phyloP scores from a whole-genome alignment of 2,113 vertebrate genomes.

The Paracanthobrama guichenoti region DNA sequence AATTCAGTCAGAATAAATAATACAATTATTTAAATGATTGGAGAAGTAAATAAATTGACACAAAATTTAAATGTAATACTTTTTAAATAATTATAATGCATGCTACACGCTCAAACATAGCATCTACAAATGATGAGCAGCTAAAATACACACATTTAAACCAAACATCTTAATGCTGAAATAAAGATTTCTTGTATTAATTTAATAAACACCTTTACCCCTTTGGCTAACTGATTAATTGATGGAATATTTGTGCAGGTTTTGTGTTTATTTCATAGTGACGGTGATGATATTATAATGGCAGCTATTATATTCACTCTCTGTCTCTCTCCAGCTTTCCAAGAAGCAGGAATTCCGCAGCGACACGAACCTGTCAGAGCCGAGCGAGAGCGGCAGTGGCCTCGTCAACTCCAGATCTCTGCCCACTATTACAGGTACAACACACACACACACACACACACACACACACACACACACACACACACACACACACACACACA shows the following conservation, averaged over 20 bases:
- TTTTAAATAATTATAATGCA: too few species aligned
- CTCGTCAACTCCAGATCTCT: constrained; percentile 87
- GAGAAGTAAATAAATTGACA: too few species aligned
- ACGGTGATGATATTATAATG: not conserved
- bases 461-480: too few species aligned
- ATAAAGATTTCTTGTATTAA: not conserved
- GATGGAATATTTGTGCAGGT: not conserved
- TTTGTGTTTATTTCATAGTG: not conserved
- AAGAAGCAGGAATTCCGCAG: constrained; percentile 96
- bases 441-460: constrained; percentile 19
- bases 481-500: too few species aligned
- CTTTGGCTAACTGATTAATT: not conserved
- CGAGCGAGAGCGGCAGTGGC: constrained; percentile 71
- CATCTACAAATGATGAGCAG: not conserved
- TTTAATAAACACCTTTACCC: not conserved
- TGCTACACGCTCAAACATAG: too few species aligned
- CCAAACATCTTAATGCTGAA: not conserved
- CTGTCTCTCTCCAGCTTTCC: constrained; percentile 80
- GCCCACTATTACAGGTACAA: constrained; percentile 89
- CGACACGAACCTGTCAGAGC: constrained; percentile 93
- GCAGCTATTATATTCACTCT: constrained; percentile 38
- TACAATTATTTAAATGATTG: not conserved
- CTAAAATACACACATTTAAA: not conserved
- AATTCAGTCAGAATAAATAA: not conserved
- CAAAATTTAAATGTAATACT: too few species aligned